Evolutionary conservation across 2,113 vertebrate species (phyloP), one percentile per base, ranked within the genome.

Genomic region (Aldabrachelys gigantea): DNA sequence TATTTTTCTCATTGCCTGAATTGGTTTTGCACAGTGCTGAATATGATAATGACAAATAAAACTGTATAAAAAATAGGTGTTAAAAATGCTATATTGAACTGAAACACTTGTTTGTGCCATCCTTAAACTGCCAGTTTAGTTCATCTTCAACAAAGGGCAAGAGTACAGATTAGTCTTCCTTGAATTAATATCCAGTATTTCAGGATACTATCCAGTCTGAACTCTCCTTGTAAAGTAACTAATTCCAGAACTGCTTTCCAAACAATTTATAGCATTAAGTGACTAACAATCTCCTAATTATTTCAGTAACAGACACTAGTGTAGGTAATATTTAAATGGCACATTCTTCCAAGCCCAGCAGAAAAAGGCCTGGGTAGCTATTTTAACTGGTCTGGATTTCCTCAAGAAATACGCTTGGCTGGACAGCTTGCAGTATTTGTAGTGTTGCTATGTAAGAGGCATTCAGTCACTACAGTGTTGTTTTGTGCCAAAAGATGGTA

Each of bases 321-420:
- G 91, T 83, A 62, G 93, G 49, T 86, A 3, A 0, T 85, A 89
- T 81, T 95, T 91, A 80, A 91, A 86, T 88, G 75, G 38, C 0
- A 0, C 75, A 82, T 91, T 94, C 96, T 93, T 84, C 44, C 69
- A 88, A 6, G 62, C 80, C 72, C 31, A 80, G 85, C 91, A 91
- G 85, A 96, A 93, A 92, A 94, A 92, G 78, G 91, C 80, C 88
- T 76, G 78, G 52, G 62, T 82, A 94, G 89, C 81, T 92, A 2
- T 54, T 2, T 16, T 88, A 92, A 91, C 1, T 3, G 89, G 88
- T 93, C 88, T 84, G 85, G 52, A 84, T 89, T 96, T 96, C 95
- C 96, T 94, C 92, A 95, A 96, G 96, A 97, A 96, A 95, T 96
- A 82, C 89, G 89, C 88, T 96, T 89, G 52, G 80, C 69, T 79